phyloP scores from a whole-genome alignment of 2,113 vertebrate genomes.

The Cyanoramphus novaezelandiae region DNA sequence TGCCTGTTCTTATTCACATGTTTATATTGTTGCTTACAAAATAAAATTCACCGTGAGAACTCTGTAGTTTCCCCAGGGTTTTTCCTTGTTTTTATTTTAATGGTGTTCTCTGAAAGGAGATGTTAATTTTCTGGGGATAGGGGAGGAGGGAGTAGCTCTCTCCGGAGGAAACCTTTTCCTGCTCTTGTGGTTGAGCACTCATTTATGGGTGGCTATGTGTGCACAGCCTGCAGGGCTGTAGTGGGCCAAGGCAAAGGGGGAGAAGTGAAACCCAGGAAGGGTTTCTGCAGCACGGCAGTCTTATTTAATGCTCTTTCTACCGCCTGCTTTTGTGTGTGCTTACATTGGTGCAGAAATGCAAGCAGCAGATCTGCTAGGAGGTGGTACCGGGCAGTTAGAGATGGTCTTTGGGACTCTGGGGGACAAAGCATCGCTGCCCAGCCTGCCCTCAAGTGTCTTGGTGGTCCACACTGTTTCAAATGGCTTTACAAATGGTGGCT shows the following conservation, averaged over 20 bases:
- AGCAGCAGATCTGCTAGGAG: background rate
- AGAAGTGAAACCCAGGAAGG: background rate
- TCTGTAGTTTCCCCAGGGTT: slow-evolving; percentile 30
- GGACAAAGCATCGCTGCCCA: accelerated
- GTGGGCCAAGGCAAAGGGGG: background rate
- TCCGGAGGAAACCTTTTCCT: background rate
- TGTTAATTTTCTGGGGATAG: background rate
- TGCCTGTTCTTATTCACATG: slow-evolving; percentile 59
- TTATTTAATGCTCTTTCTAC: accelerated
- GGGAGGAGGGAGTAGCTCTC: background rate
- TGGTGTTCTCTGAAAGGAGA: background rate
- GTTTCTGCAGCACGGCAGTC: background rate
- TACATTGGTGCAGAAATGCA: accelerated
- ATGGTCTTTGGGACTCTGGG: background rate
- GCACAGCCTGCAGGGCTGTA: background rate
- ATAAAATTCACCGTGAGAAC: slow-evolving; percentile 68
- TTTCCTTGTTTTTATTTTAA: background rate
- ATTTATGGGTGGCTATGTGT: background rate
- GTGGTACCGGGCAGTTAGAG: accelerated
- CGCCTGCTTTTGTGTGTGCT: accelerated
- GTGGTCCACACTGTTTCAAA: background rate
- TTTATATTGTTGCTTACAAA: slow-evolving; percentile 70
- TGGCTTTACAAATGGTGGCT: accelerated
- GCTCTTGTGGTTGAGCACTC: background rate
- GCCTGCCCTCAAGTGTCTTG: background rate